phyloP scores from a whole-genome alignment of 2,797 vertebrate species.

The Argentina silus region DNA sequence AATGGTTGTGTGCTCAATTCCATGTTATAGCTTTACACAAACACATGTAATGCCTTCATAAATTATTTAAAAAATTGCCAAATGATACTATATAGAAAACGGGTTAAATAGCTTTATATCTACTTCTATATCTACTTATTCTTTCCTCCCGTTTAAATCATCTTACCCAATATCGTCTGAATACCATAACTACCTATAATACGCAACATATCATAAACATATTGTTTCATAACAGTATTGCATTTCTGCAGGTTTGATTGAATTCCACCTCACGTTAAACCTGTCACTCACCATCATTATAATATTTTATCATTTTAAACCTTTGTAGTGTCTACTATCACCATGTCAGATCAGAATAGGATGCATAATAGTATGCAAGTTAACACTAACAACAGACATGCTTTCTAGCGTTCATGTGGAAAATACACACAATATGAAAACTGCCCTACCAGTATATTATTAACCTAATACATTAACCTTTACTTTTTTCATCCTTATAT shows the following conservation, averaged over 20 bases:
- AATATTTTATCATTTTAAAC: not conserved
- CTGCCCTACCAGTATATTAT: too few relatives aligned
- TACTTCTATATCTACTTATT: too few relatives aligned
- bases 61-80: not conserved
- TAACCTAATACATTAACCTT: not conserved
- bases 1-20: not conserved
- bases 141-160: too few relatives aligned
- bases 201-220: not conserved
- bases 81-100: not conserved
- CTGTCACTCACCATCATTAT: not conserved
- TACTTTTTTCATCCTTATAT: not conserved
- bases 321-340: not conserved
- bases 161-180: too few relatives aligned
- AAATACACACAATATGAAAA: not conserved
- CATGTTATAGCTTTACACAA: not conserved
- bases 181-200: too few relatives aligned
- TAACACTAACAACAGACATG: slow-evolving; percentile 5
- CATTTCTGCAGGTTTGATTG: not conserved
- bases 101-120: not conserved
- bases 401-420: not conserved
- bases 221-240: not conserved
- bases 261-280: not conserved
- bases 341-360: not conserved
- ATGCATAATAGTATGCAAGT: not conserved
- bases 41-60: not conserved